Evolutionary conservation across 2,797 vertebrate species (phyloP).

Genomic region (Falco peregrinus): DNA sequence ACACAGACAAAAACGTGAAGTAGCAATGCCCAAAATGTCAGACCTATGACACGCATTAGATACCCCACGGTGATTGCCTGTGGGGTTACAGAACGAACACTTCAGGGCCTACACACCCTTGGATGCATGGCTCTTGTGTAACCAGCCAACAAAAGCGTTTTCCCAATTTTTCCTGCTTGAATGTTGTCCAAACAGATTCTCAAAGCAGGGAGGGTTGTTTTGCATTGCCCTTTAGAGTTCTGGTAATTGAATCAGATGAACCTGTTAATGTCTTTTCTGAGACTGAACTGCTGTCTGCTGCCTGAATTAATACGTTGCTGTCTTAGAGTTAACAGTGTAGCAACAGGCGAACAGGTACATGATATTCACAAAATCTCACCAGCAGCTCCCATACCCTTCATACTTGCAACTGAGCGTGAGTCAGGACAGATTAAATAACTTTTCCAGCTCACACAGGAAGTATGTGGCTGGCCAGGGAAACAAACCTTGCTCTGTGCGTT

Average conservation of each 20-base stretch:
- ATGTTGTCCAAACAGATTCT: not conserved
- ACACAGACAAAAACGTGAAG: not conserved
- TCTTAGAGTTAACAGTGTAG: not conserved
- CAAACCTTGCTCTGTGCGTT: not conserved
- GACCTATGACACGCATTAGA: fast-evolving
- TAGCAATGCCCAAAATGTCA: not conserved
- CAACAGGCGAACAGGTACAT: not conserved
- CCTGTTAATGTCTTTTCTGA: not conserved
- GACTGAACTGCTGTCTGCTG: not conserved
- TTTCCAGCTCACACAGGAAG: not conserved
- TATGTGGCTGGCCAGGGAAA: not conserved
- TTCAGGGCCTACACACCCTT: not conserved
- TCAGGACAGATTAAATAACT: not conserved
- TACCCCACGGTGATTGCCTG: not conserved
- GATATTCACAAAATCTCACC: not conserved
- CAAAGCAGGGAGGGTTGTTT: not conserved
- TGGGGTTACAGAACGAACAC: not conserved
- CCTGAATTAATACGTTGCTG: not conserved
- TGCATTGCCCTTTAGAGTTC: not conserved
- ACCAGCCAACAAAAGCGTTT: not conserved
- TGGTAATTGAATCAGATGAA: not conserved
- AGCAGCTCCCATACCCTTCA: not conserved
- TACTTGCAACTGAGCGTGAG: not conserved
- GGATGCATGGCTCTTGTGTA: not conserved
- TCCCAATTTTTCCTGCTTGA: not conserved